A percentile compares a stretch with the other conserved stretches of the same genome.
Evolutionary conservation across 2,113 vertebrate genomes (phyloP).

Genomic region (Tragelaphus strepsiceros): DNA sequence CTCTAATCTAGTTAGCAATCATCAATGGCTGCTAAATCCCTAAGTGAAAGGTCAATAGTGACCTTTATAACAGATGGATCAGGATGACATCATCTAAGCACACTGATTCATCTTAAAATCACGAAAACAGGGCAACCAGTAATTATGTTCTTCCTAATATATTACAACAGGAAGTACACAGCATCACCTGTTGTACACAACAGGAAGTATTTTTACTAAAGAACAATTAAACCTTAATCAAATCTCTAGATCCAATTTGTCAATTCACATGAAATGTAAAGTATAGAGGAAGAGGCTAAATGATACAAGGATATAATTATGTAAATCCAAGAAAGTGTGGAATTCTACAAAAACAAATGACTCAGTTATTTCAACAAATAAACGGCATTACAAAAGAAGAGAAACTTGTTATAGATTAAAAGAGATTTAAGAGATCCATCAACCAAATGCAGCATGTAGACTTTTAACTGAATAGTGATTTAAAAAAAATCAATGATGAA

Average conservation of each 20-base stretch:
- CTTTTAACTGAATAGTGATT: not conserved
- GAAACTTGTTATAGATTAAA: not conserved
- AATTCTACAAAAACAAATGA: conserved; percentile 3
- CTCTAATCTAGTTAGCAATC: not conserved
- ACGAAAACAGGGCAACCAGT: not conserved
- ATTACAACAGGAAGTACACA: not conserved
- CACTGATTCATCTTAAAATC: not conserved
- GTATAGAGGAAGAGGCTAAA: not conserved
- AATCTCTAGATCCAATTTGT: not conserved
- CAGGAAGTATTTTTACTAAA: not conserved
- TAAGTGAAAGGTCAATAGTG: not conserved
- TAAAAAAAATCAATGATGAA: not conserved
- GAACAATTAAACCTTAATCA: not conserved
- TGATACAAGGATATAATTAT: not conserved
- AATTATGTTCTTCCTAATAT: not conserved
- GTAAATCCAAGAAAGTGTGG: not conserved
- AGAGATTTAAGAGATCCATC: not conserved
- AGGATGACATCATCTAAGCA: not conserved
- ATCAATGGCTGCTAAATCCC: not conserved
- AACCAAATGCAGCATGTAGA: not conserved
- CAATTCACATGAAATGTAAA: not conserved
- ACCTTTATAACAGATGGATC: not conserved
- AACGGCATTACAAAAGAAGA: not conserved
- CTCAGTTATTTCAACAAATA: not conserved
- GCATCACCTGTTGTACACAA: not conserved